Base-by-base conservation (phyloP, 2,888 invertebrate species). In the Anthrax anthrax region DNA sequence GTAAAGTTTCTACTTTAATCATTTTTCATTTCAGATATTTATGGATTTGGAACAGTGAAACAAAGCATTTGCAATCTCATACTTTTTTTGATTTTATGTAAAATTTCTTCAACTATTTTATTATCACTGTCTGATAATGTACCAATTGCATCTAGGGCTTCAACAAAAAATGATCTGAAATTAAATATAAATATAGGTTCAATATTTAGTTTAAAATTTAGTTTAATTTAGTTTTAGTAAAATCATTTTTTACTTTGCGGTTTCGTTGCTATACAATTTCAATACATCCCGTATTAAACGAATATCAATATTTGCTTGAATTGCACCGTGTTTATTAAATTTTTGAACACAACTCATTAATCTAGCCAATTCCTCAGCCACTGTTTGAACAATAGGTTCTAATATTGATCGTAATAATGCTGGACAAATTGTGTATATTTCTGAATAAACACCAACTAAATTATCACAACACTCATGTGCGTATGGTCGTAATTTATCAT, bases 291-390 rank as follows among this genome's bases (percentile, higher is more conserved):
- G 75, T 29, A 88, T 65, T 14, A 82, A 75, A 38, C 72, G 70
- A 48, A 87, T 76, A 59, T 88, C 94, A 9, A 87, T 77, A 36
- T 80, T 75, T 18, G 90, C 90, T 71, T 88, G 86, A 60, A 82
- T 74, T 43, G 80, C 79, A 39, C 85, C 84, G 47, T 78, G 72
- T 54, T 73, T 72, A 61, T 77, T 79, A 57, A 83, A 83, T 51
- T 75, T 73, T 50, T 74, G 73, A 13, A 84, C 83, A 63, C 87
- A 86, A 36, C 82, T 80, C 72, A 90, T 85, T 13, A 96, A 74
- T 13, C 95, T 76, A 38, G 88, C 83, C 51, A 95, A 71, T 71
- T 96, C 95, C 70, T 95, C 92, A 52, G 88, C 85, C 48, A 95
- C 87, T 0, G 87, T 89, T 72, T 92, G 87, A 39, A 92, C 83